A percentile compares a stretch with the other conserved stretches of the same genome.
These are phyloP conservation scores for Ostrea edulis DNA, from an alignment of 1,140 invertebrate species.

Conservation along the genomic window DNA sequence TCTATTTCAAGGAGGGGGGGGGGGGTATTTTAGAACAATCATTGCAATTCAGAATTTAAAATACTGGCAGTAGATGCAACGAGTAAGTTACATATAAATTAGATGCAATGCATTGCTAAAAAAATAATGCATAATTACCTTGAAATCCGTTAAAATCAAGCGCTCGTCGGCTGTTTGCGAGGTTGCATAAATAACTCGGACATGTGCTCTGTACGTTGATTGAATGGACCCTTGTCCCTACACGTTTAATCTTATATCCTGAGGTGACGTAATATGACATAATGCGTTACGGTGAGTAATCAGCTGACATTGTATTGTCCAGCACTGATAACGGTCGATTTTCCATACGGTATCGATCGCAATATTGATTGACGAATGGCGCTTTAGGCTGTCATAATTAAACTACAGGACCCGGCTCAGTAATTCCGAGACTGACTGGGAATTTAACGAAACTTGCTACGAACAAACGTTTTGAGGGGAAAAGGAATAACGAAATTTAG, in stretches of 20 bases:
- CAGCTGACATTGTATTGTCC: neutral
- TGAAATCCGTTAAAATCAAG: neutral
- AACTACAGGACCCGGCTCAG: too few relatives aligned
- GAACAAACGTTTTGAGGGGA: too few relatives aligned
- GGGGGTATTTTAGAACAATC: too few relatives aligned
- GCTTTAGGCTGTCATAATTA: too few relatives aligned
- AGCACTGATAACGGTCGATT: neutral
- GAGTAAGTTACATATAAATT: too few relatives aligned
- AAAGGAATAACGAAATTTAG: too few relatives aligned
- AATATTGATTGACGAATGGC: neutral
- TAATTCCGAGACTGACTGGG: too few relatives aligned
- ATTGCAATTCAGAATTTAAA: too few relatives aligned
- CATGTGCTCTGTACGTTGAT: too few relatives aligned
- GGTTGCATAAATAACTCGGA: neutral
- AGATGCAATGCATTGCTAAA: neutral
- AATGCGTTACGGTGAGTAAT: neutral
- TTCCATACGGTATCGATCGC: neutral
- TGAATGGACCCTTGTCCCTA: neutral
- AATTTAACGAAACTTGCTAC: too few relatives aligned
- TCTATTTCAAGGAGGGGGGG: too few relatives aligned
- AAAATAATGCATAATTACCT: neutral
- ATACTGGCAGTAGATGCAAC: too few relatives aligned
- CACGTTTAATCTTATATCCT: constrained; percentile 22
- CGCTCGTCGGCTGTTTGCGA: neutral
- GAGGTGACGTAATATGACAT: constrained; percentile 7